phyloP scores from a whole-genome alignment of 2,113 vertebrate genomes.

The Naja naja region DNA sequence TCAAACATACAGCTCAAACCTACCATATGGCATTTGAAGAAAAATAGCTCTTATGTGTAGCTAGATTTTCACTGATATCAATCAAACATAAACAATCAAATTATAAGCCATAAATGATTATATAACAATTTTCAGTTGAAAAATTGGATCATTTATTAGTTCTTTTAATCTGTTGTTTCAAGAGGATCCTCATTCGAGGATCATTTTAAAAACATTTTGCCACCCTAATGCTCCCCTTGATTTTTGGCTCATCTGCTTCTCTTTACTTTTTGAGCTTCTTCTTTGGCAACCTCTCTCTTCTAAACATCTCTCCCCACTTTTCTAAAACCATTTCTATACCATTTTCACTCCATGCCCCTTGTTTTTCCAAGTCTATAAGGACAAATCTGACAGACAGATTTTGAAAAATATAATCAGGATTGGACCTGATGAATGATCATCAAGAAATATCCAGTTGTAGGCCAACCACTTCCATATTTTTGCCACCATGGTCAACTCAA shows the following conservation, averaged over 20 bases:
- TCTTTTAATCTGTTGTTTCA: not conserved
- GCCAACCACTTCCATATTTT: not conserved
- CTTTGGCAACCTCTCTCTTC: not conserved
- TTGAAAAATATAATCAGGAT: not conserved
- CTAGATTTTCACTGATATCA: not conserved
- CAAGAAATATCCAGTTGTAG: not conserved
- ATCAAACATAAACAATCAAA: not conserved
- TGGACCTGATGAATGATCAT: not conserved
- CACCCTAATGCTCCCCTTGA: not conserved
- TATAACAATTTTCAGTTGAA: not conserved
- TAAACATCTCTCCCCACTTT: not conserved
- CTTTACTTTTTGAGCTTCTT: not conserved
- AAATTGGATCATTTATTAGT: not conserved
- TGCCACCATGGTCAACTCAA: not conserved
- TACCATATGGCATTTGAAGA: not conserved
- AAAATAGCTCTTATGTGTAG: not conserved
- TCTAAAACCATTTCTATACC: not conserved
- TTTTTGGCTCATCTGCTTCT: not conserved
- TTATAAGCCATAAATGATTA: not conserved
- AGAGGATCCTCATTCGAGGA: not conserved
- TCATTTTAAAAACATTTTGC: not conserved
- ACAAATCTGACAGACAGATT: not conserved
- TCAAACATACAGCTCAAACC: not conserved
- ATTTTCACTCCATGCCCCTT: not conserved
- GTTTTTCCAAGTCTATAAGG: not conserved